Base-by-base conservation (phyloP, 1,140 invertebrate genomes). In the Dendroctonus ponderosae region DNA sequence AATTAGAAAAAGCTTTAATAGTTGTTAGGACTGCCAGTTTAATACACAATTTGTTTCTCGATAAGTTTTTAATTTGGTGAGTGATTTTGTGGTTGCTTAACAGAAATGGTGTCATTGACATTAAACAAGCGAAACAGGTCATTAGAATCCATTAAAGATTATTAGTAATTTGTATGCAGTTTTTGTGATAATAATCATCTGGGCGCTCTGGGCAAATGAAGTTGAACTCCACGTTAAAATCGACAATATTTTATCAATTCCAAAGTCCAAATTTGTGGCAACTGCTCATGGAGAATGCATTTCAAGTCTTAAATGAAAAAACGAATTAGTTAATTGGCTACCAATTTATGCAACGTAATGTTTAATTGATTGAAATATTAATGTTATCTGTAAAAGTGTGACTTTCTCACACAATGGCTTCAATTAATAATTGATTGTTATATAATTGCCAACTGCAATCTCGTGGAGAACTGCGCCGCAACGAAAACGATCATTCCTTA, bases 31-130 rank as follows among this genome's bases (percentile, higher is more conserved):
- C 26, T 26, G 26, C 26, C 26, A 26, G 26, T 46, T 46, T 46
- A 46, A 12, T 11, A 3, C 12, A 46, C 8, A 46, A 46, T 46
- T 46, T 46, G 8, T 46, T 7, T 39, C 50, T 11, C 11, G 39
- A 56, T 56, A 56, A 9, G 37, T 56, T 51, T n/a, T 56, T 56
- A 56, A 56, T 56, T 39, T 39, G 39, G n/a, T 56, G 53, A 40
- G 50, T 15, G 26, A n/a, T 52, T n/a, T 14, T 52, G 11, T 52
- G 50, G 5, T 52, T 52, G 50, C 37, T 52, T 8, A 8, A 14
- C 26, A 52, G 14, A 48, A 48, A 26, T 26, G 50, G 26, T 56
- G 53, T 56, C 53, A 56, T n/a, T 56, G 53, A 56, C 53, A 40
- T 56, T 15, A 51, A 56, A 40, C 37, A 14, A 56, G 41, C 37